These are phyloP conservation scores for Rattus norvegicus DNA, from an alignment of 2,113 vertebrate species.

Conservation along the genomic window DNA sequence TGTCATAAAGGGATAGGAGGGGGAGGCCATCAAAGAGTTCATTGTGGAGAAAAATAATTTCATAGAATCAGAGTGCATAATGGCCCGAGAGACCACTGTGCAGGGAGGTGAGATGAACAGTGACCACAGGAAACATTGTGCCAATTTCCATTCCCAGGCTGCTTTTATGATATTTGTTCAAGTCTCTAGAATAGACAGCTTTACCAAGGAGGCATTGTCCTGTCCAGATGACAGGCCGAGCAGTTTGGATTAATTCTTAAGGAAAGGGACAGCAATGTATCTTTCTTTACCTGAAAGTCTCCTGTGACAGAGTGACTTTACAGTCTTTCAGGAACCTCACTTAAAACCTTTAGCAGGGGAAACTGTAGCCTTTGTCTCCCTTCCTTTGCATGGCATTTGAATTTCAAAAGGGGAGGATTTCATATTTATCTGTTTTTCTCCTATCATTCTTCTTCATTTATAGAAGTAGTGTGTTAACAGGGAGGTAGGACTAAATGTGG, in stretches of 20 bases:
- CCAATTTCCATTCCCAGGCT: background rate
- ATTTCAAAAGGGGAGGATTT: background rate
- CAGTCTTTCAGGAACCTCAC: background rate
- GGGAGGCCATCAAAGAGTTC: background rate
- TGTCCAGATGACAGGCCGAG: background rate
- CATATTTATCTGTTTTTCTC: no score
- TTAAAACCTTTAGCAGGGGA: background rate
- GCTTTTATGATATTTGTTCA: background rate
- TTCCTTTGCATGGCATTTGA: background rate
- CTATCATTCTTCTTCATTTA: background rate
- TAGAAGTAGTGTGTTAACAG: background rate
- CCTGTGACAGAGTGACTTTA: background rate
- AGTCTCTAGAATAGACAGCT: background rate
- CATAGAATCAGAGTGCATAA: background rate
- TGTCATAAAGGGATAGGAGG: background rate
- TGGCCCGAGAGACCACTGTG: background rate
- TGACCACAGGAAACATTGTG: background rate
- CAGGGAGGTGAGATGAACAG: background rate
- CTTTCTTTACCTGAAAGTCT: background rate
- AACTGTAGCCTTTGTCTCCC: background rate
- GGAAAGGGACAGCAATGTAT: background rate
- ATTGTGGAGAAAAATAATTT: background rate
- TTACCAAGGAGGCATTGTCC: background rate
- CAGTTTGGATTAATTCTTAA: background rate
- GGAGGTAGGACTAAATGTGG: no score